Base-by-base conservation (phyloP, 2,113 vertebrate species). In the Cranoglanis bouderius region DNA sequence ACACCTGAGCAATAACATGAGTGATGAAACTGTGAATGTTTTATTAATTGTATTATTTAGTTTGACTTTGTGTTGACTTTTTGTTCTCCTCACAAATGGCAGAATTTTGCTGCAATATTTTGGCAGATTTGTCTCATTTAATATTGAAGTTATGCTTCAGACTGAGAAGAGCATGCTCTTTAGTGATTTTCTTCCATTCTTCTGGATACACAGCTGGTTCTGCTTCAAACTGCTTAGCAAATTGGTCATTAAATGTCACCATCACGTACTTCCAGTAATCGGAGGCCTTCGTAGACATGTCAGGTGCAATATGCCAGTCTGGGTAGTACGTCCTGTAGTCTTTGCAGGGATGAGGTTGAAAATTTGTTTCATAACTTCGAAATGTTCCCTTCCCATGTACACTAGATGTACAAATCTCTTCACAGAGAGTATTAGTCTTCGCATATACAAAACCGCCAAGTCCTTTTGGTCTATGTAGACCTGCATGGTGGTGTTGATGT, bases 261-360 rank as follows among this genome's bases (percentile, higher is more conserved):
- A 91, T 67, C 43, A 92, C 80, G 19, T 85, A 91, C 78, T 90
- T 92, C 92, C 92, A 92, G 82, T 88, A 93, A 88, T 82, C 89
- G 78, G 85, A 90, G 57, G 91, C 88, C 29, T 86, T 3, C 2
- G 88, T 86, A 77, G 85, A 92, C 51, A 46, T 32, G 87, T 93
- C 92, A 72, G 91, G 87, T n/a, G 90, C 87, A 38, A 93, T 93
- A 24, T 65, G 1, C 93, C 93, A 94, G 43, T 93, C 80, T 3
- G 91, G 91, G 55, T 88, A 94, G 57, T 89, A 29, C 0, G 78
- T 49, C 29, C 75, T 80, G 61, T 94, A 93, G 65, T 88, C 72
- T 7, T 83, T 90, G 61, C 24, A 57, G 0, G 87, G 90, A 85
- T 89, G 26, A 67, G 51, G 75, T 49, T 90, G 0, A 4, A 82